Evolutionary conservation across 92 coral and sea anemone species (phyloP), one percentile per base, ranked within the genome.

Genomic region (Pocillopora meandrina): DNA sequence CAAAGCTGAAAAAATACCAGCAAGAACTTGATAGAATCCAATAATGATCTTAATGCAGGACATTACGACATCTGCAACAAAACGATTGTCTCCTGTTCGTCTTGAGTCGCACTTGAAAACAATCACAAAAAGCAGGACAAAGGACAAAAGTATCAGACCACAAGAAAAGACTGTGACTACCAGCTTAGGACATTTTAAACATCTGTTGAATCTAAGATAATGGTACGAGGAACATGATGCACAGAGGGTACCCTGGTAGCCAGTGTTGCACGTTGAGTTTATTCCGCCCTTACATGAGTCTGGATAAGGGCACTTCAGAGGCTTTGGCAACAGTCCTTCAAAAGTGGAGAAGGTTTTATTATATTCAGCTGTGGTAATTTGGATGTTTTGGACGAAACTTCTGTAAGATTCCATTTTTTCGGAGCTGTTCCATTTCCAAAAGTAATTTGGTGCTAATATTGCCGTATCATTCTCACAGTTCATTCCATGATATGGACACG

Each of bases 61-160:
- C 61, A 87, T 80, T 71, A 87, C 75, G 47, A 87, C 90, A 35
- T 87, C 90, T 62, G 90, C 90, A 16, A 80, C 16, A 7, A 86
- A 80, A 12, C 78, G 76, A 35, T 68, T 18, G 12, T 68, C 14
- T 31, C 23, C 75, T 13, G 75, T 19, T 5, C 36, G 18, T 71
- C 11, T 71, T 35, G 75, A 71, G 87, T 90, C 93, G 6, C 93
- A 91, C 89, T 86, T 72, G 56, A 87, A 20, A 23, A 90, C 85
- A 21, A 86, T 91, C 33, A 82, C 69, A 20, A 91, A 75, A 2
- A 91, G 81, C 49, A 84, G 34, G 10, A 68, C 85, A 77, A 91
- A 91, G 21, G 78, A 18, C 9, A 85, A 76, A 23, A 85, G 74
- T 11, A 88, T 92, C 12, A 82, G 86, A 58, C 81, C 80, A 42